phyloP scores from a whole-genome alignment of 2,888 invertebrate genomes.

The Gandaritis pyraliata region DNA sequence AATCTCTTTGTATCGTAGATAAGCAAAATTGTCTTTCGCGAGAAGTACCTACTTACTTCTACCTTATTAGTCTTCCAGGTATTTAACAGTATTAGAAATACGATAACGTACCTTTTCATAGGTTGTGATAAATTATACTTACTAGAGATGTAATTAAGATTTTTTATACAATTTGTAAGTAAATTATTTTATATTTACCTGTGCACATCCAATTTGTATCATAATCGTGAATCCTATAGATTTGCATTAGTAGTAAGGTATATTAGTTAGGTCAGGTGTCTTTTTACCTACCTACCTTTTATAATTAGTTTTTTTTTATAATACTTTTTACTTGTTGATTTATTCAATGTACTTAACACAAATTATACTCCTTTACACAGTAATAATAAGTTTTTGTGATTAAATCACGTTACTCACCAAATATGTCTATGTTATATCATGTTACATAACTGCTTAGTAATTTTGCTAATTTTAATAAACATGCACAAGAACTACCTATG shows the following conservation, averaged over 20 bases:
- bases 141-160: slow-evolving; percentile 9
- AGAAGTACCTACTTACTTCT: too few relatives aligned
- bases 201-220: too few relatives aligned
- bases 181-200: too few relatives aligned
- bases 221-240: too few relatives aligned
- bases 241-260: too few relatives aligned
- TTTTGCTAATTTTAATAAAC: slow-evolving; percentile 42
- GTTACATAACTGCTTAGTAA: slow-evolving; percentile 37
- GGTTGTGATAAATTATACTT: slow-evolving; percentile 37
- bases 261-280: too few relatives aligned
- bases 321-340: too few relatives aligned
- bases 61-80: slow-evolving; percentile 27
- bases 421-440: slow-evolving; percentile 45
- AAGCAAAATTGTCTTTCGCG: too few relatives aligned
- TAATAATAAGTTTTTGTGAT: slow-evolving; percentile 45
- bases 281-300: too few relatives aligned
- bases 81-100: slow-evolving; percentile 34
- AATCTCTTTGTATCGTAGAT: too few relatives aligned
- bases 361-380: neutral
- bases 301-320: too few relatives aligned
- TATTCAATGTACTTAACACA: too few relatives aligned
- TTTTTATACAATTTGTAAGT: neutral
- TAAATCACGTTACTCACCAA: slow-evolving; percentile 58
- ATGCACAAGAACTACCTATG: slow-evolving; percentile 27
- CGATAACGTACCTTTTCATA: slow-evolving; percentile 31